These are phyloP conservation scores for Aplodontia rufa DNA, from an alignment of 2,113 vertebrate genomes.

Conservation along the genomic window DNA sequence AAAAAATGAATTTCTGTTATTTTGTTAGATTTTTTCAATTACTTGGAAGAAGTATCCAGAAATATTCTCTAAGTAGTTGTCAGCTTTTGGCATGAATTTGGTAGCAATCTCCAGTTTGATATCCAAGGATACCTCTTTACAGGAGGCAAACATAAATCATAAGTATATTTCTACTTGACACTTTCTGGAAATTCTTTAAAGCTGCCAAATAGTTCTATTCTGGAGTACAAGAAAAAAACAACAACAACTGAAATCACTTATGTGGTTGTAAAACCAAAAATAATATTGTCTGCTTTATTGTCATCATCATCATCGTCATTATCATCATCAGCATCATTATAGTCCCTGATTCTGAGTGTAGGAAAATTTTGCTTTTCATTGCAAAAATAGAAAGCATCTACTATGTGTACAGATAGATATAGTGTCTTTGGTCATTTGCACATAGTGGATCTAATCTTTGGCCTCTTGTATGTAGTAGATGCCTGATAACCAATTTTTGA, in stretches of 20 bases:
- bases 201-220: background rate
- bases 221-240: background rate
- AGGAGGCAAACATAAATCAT: background rate
- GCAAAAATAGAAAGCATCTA: background rate
- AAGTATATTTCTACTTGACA: background rate
- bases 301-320: background rate
- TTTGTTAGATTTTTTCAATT: background rate
- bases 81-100: background rate
- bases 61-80: slow-evolving; percentile 11
- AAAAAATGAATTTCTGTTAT: slow-evolving; percentile 23
- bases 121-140: background rate
- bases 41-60: slow-evolving; percentile 29
- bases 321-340: background rate
- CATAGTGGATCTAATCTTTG: background rate
- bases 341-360: background rate
- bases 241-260: background rate
- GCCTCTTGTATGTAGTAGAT: background rate
- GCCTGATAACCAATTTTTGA: background rate
- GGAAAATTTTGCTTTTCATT: background rate
- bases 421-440: background rate
- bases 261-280: background rate
- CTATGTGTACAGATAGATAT: background rate
- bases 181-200: slow-evolving; percentile 5
- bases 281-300: background rate
- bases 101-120: background rate